Evolutionary conservation across 2,888 invertebrate genomes (phyloP).

Genomic region (Parelbella ahira): DNA sequence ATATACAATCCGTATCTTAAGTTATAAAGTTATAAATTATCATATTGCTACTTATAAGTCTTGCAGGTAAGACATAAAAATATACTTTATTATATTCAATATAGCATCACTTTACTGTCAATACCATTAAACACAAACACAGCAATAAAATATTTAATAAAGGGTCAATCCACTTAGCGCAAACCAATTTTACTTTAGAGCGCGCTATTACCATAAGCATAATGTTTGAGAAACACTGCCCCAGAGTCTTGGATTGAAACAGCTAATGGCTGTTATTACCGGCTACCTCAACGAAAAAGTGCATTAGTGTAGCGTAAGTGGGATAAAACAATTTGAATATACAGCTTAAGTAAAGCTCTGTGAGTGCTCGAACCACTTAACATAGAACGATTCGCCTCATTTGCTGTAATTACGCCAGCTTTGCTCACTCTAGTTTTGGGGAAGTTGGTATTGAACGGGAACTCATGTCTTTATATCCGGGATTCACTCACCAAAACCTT

Average conservation of each 20-base stretch:
- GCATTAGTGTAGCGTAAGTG: conserved; percentile 72
- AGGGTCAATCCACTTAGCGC: too few species aligned
- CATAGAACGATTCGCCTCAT: conserved; percentile 65
- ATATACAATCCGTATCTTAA: too few species aligned
- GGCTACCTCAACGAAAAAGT: conserved; percentile 70
- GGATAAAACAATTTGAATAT: conserved; percentile 76
- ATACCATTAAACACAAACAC: too few species aligned
- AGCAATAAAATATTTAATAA: too few species aligned
- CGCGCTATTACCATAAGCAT: too few species aligned
- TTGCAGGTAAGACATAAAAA: too few species aligned
- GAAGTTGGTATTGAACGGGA: conserved; percentile 35
- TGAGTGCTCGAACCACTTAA: conserved; percentile 69
- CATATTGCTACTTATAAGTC: too few species aligned
- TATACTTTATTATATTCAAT: too few species aligned
- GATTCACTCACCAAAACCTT: too few species aligned
- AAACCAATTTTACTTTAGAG: too few species aligned
- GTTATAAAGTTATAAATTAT: too few species aligned
- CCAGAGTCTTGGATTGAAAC: conserved; percentile 54
- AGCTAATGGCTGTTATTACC: conserved; percentile 72
- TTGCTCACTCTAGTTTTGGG: conserved; percentile 36
- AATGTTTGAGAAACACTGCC: conserved; percentile 15
- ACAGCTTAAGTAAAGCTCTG: conserved; percentile 67
- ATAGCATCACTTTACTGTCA: too few species aligned
- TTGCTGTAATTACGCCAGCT: conserved; percentile 61
- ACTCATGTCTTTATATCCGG: conserved; percentile 36